Evolutionary conservation across 2,888 invertebrate species (phyloP), one percentile per base, ranked within the genome.

Genomic region (Stenichneumon culpator): DNA sequence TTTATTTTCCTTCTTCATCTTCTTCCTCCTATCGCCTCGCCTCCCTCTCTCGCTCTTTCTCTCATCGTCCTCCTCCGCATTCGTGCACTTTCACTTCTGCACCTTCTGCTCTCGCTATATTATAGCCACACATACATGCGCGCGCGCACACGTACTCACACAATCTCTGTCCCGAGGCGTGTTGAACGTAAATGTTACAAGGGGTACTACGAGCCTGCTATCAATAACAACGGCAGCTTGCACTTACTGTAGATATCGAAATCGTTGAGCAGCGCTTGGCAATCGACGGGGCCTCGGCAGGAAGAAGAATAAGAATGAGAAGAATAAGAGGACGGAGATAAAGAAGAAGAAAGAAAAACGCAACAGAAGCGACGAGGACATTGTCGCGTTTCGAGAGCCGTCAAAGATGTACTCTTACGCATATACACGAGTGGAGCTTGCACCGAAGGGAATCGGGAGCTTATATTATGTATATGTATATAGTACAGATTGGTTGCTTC

Each of bases 181-280:
- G 84, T 84, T 73, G 73, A 78, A 69, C 83, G 74, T 70, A 83
- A 83, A 79, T 79, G 70, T 83, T 83, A 72, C 81, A 83, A 50
- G 70, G 32, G 54, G 67, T 73, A 68, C 68, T 44, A 73, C 78
- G 84, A 69, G 79, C n/a, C 28, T 78, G 63, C 73, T 73, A 78
- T 84, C 77, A 73, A 81, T 69, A 78, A 78, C 63, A 67, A 73
- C 28, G 4, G 67, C 63, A 44, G 84, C 67, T 75, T 72, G 25
- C 63, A 19, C 60, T 68, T 25, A 22, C 74, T 63, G 28, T 28
- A 57, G 54, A 75, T 75, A 72, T 54, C 79, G 74, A 83, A 69
- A 65, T 57, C 25, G 68, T 60, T 57, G 60, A 14, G 73, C 44
- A 70, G 28, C 47, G 52, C 52, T 70, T 67, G 54, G 65, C 57